Conservation (phyloP, 2,888 invertebrate genomes). For the Cyrtodaria siliqua region DNA sequence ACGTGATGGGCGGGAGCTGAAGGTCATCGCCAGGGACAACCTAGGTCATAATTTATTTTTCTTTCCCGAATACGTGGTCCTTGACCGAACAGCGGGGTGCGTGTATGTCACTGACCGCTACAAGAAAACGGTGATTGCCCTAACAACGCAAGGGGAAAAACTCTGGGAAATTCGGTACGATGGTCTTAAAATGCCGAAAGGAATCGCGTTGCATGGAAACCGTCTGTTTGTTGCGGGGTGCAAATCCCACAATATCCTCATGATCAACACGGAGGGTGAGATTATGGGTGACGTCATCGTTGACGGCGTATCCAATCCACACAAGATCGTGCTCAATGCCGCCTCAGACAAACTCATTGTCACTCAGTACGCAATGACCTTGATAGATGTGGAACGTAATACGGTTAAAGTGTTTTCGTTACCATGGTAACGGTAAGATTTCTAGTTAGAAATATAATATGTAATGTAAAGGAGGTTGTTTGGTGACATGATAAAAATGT, state of each 20-base stretch:
- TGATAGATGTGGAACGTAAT: slow-evolving; percentile 67
- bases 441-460: too few relatives aligned
- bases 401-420: slow-evolving; percentile 64
- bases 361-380: slow-evolving; percentile 63
- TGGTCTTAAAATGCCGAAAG: slow-evolving; percentile 63
- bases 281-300: slow-evolving; percentile 64
- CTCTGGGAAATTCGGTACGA: slow-evolving; percentile 65
- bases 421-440: slow-evolving; percentile 45
- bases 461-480: too few relatives aligned
- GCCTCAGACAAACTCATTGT: slow-evolving; percentile 59
- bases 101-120: slow-evolving; percentile 67
- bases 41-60: slow-evolving; percentile 69
- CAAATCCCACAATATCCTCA: slow-evolving; percentile 65
- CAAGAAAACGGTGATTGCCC: slow-evolving; percentile 67
- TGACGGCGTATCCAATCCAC: slow-evolving; percentile 64
- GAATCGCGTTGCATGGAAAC: slow-evolving; percentile 65
- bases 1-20: slow-evolving; percentile 67
- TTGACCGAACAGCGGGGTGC: slow-evolving; percentile 60
- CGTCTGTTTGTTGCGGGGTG: slow-evolving; percentile 66
- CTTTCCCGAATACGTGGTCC: slow-evolving; percentile 67
- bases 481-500: too few relatives aligned
- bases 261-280: slow-evolving; percentile 65
- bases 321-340: slow-evolving; percentile 57
- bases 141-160: slow-evolving; percentile 67
- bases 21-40: slow-evolving; percentile 63